Conservation (phyloP, 2,888 invertebrate species). For the Imbricaverruca yamaguchii region DNA sequence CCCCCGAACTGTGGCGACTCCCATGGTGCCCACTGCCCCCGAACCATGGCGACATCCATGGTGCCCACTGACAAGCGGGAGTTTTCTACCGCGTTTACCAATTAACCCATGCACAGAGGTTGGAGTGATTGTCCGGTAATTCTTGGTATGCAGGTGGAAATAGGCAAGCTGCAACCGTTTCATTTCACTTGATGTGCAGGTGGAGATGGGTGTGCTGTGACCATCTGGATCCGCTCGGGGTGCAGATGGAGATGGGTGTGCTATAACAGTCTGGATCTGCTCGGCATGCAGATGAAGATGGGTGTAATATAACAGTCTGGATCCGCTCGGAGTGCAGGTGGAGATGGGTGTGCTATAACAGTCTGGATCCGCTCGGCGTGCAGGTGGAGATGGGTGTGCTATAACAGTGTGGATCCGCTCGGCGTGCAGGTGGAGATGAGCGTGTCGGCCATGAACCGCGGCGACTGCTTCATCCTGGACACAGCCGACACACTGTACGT, state of each 20-base stretch:
- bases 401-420: neutral
- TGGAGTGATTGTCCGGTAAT: too few species aligned
- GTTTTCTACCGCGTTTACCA: too few species aligned
- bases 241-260: slow-evolving; percentile 46
- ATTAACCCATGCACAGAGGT: too few species aligned
- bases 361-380: neutral
- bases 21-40: too few species aligned
- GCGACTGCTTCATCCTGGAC: slow-evolving; percentile 84
- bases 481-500: slow-evolving; percentile 58
- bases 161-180: too few species aligned
- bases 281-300: slow-evolving; percentile 43
- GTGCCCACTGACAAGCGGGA: too few species aligned
- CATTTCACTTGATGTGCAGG: too few species aligned
- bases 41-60: too few species aligned
- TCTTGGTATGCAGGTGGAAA: too few species aligned
- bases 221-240: too few species aligned
- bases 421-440: slow-evolving; percentile 41
- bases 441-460: slow-evolving; percentile 78
- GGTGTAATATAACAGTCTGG: slow-evolving; percentile 40
- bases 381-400: slow-evolving; percentile 46
- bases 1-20: too few species aligned
- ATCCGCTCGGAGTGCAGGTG: slow-evolving; percentile 40
- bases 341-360: slow-evolving; percentile 42
- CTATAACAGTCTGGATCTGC: neutral
- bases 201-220: too few species aligned